These are phyloP conservation scores for Paedocypris sp. DNA, from an alignment of 2,113 vertebrate genomes.

Conservation along the genomic window DNA sequence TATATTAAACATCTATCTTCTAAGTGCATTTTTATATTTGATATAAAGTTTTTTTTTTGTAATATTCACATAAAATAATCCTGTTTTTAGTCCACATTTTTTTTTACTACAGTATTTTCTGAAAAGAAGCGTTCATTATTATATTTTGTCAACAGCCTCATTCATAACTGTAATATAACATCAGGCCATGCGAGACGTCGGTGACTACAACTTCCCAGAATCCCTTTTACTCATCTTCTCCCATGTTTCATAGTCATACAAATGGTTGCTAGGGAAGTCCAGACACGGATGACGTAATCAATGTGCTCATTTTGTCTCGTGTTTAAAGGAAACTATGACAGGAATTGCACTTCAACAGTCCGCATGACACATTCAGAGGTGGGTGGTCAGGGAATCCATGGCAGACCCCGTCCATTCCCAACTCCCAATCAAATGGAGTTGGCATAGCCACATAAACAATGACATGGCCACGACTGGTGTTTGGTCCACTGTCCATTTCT, in stretches of 20 bases:
- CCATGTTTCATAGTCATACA: neutral
- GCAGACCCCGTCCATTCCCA: too few relatives aligned
- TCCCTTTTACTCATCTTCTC: neutral
- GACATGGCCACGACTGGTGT: too few relatives aligned
- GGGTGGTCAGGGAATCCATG: neutral
- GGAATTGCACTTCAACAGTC: neutral
- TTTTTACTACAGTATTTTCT: too few relatives aligned
- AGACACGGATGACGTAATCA: neutral
- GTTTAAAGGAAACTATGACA: neutral
- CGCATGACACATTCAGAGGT: neutral
- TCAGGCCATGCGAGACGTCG: neutral
- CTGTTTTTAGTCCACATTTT: too few relatives aligned
- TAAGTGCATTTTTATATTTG: too few relatives aligned
- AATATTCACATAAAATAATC: too few relatives aligned
- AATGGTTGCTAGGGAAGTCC: slow-evolving; percentile 11
- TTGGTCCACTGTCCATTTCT: too few relatives aligned
- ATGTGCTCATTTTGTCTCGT: neutral
- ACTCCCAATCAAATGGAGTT: too few relatives aligned
- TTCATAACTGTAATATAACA: neutral
- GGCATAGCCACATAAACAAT: too few relatives aligned
- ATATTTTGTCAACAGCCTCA: too few relatives aligned
- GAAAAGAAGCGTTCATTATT: too few relatives aligned
- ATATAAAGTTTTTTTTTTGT: neutral
- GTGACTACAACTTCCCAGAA: neutral
- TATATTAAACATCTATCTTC: too few relatives aligned